phyloP scores from a whole-genome alignment of 2,888 invertebrate species.

The Polymixis flavicincta region DNA sequence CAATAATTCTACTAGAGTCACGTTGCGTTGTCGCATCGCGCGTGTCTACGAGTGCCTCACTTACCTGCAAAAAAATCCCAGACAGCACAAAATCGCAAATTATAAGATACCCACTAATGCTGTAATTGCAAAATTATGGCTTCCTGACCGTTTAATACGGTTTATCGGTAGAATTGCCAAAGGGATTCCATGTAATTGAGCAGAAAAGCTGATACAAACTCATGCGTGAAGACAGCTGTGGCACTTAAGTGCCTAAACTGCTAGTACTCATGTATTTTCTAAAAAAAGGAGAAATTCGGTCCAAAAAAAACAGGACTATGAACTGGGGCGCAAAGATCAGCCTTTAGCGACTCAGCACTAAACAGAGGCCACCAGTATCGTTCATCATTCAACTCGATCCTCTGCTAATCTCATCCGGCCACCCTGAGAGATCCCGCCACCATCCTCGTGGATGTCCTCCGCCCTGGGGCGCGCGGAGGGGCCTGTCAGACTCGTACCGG shows the following conservation, averaged over 20 bases:
- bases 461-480: too few species aligned
- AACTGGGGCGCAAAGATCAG: not conserved
- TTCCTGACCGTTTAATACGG: constrained; percentile 7
- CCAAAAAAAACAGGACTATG: not conserved
- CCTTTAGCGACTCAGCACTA: not conserved
- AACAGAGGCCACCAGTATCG: not conserved
- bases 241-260: too few species aligned
- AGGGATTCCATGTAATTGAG: constrained; percentile 20
- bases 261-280: not conserved
- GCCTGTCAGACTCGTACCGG: too few species aligned
- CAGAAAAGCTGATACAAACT: constrained; percentile 23
- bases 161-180: constrained; percentile 16
- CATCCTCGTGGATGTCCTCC: too few species aligned
- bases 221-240: constrained; percentile 18
- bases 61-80: not conserved
- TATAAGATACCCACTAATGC: not conserved
- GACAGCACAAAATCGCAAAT: not conserved
- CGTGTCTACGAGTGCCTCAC: too few species aligned
- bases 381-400: not conserved
- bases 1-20: too few species aligned
- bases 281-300: not conserved
- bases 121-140: constrained; percentile 3
- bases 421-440: not conserved
- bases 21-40: too few species aligned
- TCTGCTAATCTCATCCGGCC: not conserved